Percentiles rank a stretch among this genome's conserved stretches.
phyloP scores from a whole-genome alignment of 2,797 vertebrate genomes.

The Falco naumanni region DNA sequence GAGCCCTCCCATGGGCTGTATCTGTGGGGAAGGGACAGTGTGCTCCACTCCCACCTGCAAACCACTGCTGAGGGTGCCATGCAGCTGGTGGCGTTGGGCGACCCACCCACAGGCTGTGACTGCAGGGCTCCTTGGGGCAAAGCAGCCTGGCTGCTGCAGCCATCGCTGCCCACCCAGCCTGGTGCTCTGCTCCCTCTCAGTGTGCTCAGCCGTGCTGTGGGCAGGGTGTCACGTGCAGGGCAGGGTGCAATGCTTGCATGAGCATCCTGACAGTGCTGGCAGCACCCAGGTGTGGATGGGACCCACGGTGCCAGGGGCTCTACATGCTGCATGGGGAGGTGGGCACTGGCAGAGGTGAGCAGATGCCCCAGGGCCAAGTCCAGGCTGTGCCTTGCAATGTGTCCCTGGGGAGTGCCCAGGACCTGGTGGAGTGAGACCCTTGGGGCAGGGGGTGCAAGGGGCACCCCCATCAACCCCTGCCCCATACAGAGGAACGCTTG shows the following conservation, averaged over 20 bases:
- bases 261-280: rapidly evolving
- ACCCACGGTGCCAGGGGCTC: rapidly evolving
- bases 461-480: too few relatives aligned
- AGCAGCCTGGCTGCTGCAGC: rapidly evolving
- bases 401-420: background rate
- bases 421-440: background rate
- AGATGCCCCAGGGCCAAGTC: background rate
- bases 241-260: background rate
- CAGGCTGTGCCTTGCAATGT: background rate
- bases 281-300: background rate
- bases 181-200: background rate
- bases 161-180: rapidly evolving
- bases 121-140: rapidly evolving
- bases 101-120: background rate
- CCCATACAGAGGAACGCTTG: rapidly evolving
- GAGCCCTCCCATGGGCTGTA: background rate
- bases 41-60: background rate
- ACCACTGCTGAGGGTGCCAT: background rate
- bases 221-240: background rate
- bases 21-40: background rate
- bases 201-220: rapidly evolving
- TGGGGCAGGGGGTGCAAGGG: background rate
- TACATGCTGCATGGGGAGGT: background rate
- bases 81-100: rapidly evolving
- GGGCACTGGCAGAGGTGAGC: background rate